Percentiles rank a stretch among this genome's conserved stretches.
phyloP scores from a whole-genome alignment of 2,113 vertebrate species.

The Tetrao urogallus region DNA sequence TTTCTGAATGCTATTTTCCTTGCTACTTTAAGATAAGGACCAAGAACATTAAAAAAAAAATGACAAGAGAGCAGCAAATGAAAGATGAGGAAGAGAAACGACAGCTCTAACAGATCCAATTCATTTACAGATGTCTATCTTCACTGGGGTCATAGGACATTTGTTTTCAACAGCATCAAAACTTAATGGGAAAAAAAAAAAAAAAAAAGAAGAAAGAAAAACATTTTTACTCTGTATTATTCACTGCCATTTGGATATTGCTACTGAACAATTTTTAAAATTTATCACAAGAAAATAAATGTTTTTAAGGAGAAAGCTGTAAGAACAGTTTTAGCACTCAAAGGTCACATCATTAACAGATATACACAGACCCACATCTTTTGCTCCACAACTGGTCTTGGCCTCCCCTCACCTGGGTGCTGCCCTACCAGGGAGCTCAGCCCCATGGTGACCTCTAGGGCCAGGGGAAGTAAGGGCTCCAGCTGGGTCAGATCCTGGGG shows the following conservation, averaged over 20 bases:
- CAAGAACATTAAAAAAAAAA: fast-evolving
- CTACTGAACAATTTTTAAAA: background rate
- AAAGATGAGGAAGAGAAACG: background rate
- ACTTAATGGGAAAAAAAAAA: background rate
- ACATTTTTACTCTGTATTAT: background rate
- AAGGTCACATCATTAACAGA: slow-evolving; percentile 40
- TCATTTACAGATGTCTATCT: fast-evolving
- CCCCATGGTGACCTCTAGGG: background rate
- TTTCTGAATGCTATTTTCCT: background rate
- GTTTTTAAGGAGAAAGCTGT: background rate
- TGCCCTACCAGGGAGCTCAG: background rate
- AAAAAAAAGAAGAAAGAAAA: too few species aligned
- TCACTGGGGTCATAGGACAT: background rate
- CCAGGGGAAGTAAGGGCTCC: background rate
- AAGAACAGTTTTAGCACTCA: background rate
- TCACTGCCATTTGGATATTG: fast-evolving
- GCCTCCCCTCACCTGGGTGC: background rate
- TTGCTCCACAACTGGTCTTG: background rate
- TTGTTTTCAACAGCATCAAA: background rate
- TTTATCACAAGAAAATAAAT: background rate
- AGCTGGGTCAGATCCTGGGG: background rate
- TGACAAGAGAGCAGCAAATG: background rate
- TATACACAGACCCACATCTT: background rate
- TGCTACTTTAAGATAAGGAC: background rate
- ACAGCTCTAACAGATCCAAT: background rate